phyloP scores from a whole-genome alignment of 1,140 invertebrate genomes.

The Sitodiplosis mosellana region DNA sequence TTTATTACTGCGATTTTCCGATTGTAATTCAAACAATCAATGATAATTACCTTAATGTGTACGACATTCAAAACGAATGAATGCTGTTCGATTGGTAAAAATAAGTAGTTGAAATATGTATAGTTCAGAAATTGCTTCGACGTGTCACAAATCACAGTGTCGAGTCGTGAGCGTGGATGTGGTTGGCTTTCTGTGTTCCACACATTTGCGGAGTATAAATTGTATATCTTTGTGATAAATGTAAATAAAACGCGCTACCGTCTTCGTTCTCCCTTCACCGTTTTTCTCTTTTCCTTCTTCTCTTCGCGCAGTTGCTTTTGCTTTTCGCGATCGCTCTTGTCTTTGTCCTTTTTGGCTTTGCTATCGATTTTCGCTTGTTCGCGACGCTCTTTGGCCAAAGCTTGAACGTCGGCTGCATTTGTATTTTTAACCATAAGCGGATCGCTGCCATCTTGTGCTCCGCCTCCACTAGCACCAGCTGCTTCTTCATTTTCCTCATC shows the following conservation, averaged over 20 bases:
- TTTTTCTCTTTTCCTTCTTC: slow-evolving; percentile 75
- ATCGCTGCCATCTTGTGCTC: slow-evolving; percentile 9
- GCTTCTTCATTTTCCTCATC: slow-evolving; percentile 23
- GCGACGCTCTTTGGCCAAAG: slow-evolving; percentile 53
- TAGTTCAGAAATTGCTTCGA: too few relatives aligned
- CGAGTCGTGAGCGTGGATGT: too few relatives aligned
- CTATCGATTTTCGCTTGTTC: slow-evolving; percentile 59
- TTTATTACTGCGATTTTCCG: too few relatives aligned
- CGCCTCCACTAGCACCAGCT: slow-evolving; percentile 30
- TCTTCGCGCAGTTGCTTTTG: slow-evolving; percentile 70
- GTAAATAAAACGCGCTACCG: slow-evolving; percentile 42
- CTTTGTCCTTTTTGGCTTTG: slow-evolving; percentile 70
- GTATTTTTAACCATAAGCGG: slow-evolving; percentile 47
- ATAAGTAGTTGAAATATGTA: too few relatives aligned
- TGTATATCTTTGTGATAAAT: too few relatives aligned
- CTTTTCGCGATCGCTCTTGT: slow-evolving; percentile 65
- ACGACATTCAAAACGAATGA: too few relatives aligned
- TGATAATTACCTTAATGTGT: too few relatives aligned
- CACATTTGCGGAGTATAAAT: too few relatives aligned
- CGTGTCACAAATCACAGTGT: too few relatives aligned
- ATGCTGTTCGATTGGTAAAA: too few relatives aligned
- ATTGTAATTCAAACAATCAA: too few relatives aligned
- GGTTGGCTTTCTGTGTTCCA: too few relatives aligned
- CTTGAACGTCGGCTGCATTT: slow-evolving; percentile 51
- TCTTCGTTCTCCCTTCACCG: slow-evolving; percentile 64